These are phyloP conservation scores for Eubasilissa splendida DNA, from an alignment of 2,888 invertebrate species.

Conservation along the genomic window DNA sequence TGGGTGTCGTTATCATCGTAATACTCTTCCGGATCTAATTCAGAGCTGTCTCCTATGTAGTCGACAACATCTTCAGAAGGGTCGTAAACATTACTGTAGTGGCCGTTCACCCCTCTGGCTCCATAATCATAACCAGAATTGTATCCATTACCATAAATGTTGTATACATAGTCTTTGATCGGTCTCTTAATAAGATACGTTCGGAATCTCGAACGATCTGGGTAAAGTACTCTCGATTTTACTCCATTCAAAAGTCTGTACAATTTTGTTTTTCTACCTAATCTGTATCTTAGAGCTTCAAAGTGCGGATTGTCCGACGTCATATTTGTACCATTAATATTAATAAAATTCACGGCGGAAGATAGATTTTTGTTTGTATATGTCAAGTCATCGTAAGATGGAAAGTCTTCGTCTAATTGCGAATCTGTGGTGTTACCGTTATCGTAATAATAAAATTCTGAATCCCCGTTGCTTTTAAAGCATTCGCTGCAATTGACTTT, in stretches of 20 bases:
- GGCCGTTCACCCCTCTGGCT: constrained; percentile 5
- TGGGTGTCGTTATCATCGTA: constrained; percentile 25
- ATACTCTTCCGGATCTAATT: constrained; percentile 44
- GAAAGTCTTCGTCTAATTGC: constrained; percentile 53
- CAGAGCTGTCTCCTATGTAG: constrained; percentile 51
- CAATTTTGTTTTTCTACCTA: constrained; percentile 42
- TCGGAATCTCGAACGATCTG: constrained; percentile 48
- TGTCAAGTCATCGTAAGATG: constrained; percentile 44
- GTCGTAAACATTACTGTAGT: constrained; percentile 6
- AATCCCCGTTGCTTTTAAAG: constrained; percentile 46
- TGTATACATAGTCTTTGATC: constrained; percentile 37
- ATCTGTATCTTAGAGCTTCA: constrained; percentile 52
- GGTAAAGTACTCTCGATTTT: constrained; percentile 49
- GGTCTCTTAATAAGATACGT: constrained; percentile 51
- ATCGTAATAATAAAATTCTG: constrained; percentile 58
- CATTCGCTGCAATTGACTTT: constrained; percentile 40
- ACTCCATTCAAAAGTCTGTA: constrained; percentile 54
- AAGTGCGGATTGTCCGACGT: constrained; percentile 49
- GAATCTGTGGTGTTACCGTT: constrained; percentile 55
- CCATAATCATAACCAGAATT: constrained; percentile 7
- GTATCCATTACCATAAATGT: constrained; percentile 22
- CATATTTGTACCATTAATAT: constrained; percentile 5
- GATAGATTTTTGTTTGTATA: constrained; percentile 5
- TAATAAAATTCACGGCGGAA: neutral
- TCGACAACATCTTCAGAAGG: constrained; percentile 46